A percentile compares a stretch with the other conserved stretches of the same genome.
Conservation (phyloP, 2,888 invertebrate genomes). For the Lasioglossum figueresi region DNA sequence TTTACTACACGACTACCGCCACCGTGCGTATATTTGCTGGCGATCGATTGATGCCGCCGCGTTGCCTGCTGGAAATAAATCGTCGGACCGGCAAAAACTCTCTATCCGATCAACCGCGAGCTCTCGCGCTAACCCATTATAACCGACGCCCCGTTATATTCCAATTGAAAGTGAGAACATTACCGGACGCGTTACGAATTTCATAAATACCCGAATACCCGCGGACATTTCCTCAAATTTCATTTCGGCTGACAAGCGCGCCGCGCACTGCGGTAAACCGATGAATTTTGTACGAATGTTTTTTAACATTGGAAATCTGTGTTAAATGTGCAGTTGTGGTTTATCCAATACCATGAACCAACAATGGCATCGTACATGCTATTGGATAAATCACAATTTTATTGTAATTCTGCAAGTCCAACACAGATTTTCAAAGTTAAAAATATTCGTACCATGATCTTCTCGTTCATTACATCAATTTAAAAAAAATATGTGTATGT, state of each 20-base stretch:
- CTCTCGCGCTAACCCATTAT: slow-evolving; percentile 5
- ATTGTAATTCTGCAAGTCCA: no score
- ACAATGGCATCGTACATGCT: no score
- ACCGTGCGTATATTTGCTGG: slow-evolving; percentile 66
- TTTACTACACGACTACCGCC: slow-evolving; percentile 70
- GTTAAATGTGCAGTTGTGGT: no score
- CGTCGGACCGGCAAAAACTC: slow-evolving; percentile 55
- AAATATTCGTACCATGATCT: no score
- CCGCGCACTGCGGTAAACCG: no score
- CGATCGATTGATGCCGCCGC: slow-evolving; percentile 59
- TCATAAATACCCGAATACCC: neutral
- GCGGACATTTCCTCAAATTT: neutral
- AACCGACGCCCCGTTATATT: neutral
- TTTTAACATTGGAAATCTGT: no score
- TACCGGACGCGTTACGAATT: neutral
- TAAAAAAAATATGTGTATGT: no score
- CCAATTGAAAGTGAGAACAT: slow-evolving; percentile 27
- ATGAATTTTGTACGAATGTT: no score
- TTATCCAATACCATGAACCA: no score
- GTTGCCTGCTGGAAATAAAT: slow-evolving; percentile 58
- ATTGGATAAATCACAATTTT: no score
- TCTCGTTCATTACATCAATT: no score
- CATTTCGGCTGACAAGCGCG: neutral
- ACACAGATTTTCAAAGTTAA: no score
- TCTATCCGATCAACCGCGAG: slow-evolving; percentile 10